Conservation (phyloP, 2,113 vertebrate genomes). For the Oxygymnocypris stewartii region DNA sequence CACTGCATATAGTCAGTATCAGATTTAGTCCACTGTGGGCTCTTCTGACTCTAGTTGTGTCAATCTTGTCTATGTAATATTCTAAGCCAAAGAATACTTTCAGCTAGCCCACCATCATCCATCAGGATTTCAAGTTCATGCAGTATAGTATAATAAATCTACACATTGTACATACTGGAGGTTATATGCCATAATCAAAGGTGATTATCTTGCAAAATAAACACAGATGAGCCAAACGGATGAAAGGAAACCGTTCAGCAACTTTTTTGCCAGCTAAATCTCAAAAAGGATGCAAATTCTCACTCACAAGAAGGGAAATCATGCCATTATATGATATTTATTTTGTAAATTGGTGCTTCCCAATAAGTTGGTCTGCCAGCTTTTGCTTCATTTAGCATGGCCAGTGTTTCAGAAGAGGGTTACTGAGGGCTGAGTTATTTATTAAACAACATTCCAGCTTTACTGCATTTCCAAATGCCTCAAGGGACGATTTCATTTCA, state of each 20-base stretch:
- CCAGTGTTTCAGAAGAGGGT: neutral
- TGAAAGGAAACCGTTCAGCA: neutral
- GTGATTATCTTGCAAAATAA: conserved; percentile 50
- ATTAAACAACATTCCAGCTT: conserved; percentile 65
- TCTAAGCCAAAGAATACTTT: neutral
- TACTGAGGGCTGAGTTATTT: conserved; percentile 55
- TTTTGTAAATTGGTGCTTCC: neutral
- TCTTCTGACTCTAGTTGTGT: neutral
- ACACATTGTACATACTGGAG: neutral
- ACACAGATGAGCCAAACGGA: neutral
- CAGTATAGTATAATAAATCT: neutral
- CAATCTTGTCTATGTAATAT: neutral
- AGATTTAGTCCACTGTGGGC: neutral
- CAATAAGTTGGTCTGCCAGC: no score
- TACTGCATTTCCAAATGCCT: conserved; percentile 56
- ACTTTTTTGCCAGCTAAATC: neutral
- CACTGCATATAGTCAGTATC: neutral
- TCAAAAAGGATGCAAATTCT: neutral
- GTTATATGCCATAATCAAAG: conserved; percentile 49
- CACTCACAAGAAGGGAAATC: neutral
- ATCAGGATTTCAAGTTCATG: neutral
- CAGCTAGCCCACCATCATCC: no score
- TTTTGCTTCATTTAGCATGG: neutral
- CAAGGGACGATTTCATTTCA: conserved; percentile 56
- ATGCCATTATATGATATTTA: neutral